These are phyloP conservation scores for Ageneiosus marmoratus DNA, from an alignment of 2,113 vertebrate species.

Conservation along the genomic window DNA sequence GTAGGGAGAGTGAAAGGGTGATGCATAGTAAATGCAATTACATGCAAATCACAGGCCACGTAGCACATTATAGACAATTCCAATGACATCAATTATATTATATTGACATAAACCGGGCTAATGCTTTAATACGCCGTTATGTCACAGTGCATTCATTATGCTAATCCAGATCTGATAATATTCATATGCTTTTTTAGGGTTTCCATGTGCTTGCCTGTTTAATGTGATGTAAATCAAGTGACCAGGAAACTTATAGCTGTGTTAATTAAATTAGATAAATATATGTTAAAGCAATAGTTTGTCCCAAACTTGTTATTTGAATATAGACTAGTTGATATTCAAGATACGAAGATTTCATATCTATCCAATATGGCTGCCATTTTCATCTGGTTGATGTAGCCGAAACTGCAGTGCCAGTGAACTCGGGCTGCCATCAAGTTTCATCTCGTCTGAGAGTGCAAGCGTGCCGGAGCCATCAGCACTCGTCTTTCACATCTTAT, in stretches of 20 bases:
- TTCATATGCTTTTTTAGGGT: background rate
- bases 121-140: constrained; percentile 24
- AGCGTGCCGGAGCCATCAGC: constrained; percentile 52
- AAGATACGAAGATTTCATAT: background rate
- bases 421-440: constrained; percentile 64
- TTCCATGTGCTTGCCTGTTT: constrained; percentile 16
- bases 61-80: constrained; percentile 24
- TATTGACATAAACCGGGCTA: background rate
- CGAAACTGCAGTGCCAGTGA: constrained; percentile 63
- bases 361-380: constrained; percentile 48
- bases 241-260: background rate
- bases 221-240: background rate
- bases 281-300: background rate
- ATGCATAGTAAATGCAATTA: constrained; percentile 30
- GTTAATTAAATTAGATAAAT: background rate
- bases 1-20: constrained; percentile 6
- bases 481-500: constrained; percentile 75
- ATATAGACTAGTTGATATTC: too few species aligned
- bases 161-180: constrained; percentile 15
- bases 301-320: background rate
- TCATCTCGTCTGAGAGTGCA: constrained; percentile 71
- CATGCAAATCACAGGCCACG: background rate
- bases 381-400: constrained; percentile 65
- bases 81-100: constrained; percentile 27
- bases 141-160: constrained; percentile 34